These are phyloP conservation scores for Florisuga fusca DNA, from an alignment of 2,797 vertebrate species.

Conservation along the genomic window DNA sequence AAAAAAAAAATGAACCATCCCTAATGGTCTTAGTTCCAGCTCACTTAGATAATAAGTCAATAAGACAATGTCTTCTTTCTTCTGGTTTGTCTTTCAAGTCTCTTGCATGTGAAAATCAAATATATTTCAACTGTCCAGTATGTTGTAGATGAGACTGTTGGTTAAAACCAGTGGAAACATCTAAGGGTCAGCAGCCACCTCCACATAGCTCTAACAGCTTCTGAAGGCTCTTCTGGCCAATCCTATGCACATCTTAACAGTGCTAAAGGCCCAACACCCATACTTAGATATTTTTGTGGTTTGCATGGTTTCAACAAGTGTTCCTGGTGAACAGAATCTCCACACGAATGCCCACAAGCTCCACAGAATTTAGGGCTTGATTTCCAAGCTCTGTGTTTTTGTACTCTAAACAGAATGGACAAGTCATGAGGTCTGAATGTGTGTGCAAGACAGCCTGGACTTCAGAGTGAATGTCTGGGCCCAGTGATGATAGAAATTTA, in stretches of 20 bases:
- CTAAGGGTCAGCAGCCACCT: not conserved
- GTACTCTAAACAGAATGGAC: not conserved
- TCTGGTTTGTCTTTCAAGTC: not conserved
- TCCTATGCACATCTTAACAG: fast-evolving
- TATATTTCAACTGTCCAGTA: not conserved
- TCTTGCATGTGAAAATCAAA: not conserved
- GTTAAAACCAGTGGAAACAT: not conserved
- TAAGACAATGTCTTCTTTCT: not conserved
- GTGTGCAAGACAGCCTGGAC: not conserved
- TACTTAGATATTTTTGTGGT: fast-evolving
- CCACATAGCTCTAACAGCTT: not conserved
- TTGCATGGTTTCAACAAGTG: not conserved
- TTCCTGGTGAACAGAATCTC: not conserved
- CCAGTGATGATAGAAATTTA: not conserved
- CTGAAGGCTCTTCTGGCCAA: not conserved
- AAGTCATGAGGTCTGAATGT: not conserved
- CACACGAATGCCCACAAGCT: not conserved
- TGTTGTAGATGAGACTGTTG: not conserved
- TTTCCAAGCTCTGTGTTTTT: not conserved
- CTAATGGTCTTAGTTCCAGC: not conserved
- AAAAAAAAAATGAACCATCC: not conserved
- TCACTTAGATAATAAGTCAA: not conserved
- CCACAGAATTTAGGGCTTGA: not conserved
- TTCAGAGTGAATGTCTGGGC: not conserved
- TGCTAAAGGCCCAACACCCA: not conserved